Conservation (phyloP, 2,888 invertebrate species). For the Acanthosepion lycidas region DNA sequence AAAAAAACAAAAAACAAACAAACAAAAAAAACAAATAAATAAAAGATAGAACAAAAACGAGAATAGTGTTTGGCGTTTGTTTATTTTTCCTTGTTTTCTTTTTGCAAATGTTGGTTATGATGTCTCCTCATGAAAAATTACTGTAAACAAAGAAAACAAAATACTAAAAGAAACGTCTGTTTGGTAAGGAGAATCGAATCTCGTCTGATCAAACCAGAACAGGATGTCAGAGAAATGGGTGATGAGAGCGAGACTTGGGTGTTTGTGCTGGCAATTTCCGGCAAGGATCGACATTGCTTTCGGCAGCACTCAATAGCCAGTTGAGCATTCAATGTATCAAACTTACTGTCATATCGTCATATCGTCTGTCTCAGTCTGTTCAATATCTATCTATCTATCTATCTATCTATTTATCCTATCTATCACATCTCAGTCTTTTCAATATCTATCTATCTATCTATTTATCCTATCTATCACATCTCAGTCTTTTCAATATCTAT, state of each 20-base stretch:
- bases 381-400: too few species aligned
- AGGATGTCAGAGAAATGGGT: neutral
- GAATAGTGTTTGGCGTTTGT: too few species aligned
- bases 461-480: neutral
- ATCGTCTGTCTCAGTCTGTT: too few species aligned
- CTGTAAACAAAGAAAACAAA: neutral
- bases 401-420: too few species aligned
- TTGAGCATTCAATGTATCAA: neutral
- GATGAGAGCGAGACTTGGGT: slow-evolving; percentile 15
- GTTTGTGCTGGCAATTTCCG: neutral
- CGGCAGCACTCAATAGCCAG: neutral
- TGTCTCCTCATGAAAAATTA: neutral
- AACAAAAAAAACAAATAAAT: neutral
- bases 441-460: neutral
- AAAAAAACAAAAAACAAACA: neutral
- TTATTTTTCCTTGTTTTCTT: too few species aligned
- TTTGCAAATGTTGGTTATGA: neutral
- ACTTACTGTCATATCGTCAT: neutral
- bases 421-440: neutral
- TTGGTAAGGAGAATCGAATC: too few species aligned
- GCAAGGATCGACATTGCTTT: neutral
- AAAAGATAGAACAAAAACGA: too few species aligned
- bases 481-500: neutral
- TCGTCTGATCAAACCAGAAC: neutral
- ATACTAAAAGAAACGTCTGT: neutral